phyloP scores from a whole-genome alignment of 2,888 invertebrate genomes.

The Ceratothoa steindachneri region DNA sequence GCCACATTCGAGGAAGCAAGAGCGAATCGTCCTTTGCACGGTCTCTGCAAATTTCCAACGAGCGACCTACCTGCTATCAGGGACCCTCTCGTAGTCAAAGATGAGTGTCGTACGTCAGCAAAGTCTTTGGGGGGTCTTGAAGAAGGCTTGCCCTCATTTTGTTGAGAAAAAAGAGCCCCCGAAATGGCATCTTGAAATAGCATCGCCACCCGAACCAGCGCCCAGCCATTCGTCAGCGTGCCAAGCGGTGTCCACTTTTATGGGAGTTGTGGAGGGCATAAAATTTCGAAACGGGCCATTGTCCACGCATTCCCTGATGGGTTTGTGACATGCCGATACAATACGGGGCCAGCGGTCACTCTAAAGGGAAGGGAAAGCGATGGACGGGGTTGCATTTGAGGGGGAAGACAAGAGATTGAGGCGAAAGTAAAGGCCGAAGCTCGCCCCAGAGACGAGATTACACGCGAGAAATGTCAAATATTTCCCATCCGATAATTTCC shows the following conservation, averaged over 20 bases:
- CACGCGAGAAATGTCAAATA: not conserved
- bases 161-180: not conserved
- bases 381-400: too few species aligned
- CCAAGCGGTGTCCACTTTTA: slow-evolving; percentile 44
- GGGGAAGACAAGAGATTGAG: not conserved
- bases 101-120: not conserved
- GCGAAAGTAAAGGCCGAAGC: not conserved
- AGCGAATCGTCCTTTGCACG: too few species aligned
- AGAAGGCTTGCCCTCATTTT: not conserved
- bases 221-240: slow-evolving; percentile 39
- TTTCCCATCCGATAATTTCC: not conserved
- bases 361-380: not conserved
- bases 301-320: slow-evolving; percentile 43
- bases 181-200: not conserved
- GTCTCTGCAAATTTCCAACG: too few species aligned
- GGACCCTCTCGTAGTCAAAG: slow-evolving; percentile 2
- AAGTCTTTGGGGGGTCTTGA: not conserved
- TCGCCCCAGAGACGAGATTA: not conserved
- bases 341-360: slow-evolving; percentile 21
- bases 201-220: not conserved
- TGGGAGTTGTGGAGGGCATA: slow-evolving; percentile 42
- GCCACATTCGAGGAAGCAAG: too few species aligned
- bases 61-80: too few species aligned
- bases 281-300: slow-evolving; percentile 43
- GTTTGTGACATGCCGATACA: slow-evolving; percentile 40